These are phyloP conservation scores for Notocelia uddmanniana DNA, from an alignment of 2,888 invertebrate genomes.

Conservation along the genomic window DNA sequence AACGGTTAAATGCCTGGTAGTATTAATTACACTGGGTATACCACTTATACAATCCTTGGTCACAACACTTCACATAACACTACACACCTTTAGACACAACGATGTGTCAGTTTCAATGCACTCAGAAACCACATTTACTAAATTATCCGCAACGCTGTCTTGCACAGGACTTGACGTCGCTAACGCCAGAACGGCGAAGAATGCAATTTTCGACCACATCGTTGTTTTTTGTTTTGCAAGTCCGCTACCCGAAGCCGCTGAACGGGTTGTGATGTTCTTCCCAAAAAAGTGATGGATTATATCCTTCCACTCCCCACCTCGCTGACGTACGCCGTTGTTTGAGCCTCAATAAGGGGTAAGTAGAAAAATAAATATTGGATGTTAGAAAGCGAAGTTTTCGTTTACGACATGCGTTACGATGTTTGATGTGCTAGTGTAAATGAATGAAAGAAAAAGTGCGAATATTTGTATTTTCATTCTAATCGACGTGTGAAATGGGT, in stretches of 20 bases:
- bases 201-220: constrained; percentile 74
- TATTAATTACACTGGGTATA: constrained; percentile 1
- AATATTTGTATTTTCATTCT: constrained; percentile 80
- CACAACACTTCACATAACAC: constrained; percentile 58
- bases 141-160: constrained; percentile 75
- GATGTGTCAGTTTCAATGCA: constrained; percentile 86
- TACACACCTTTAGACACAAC: constrained; percentile 87
- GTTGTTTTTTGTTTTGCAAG: constrained; percentile 53
- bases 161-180: constrained; percentile 74
- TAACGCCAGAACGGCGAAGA: constrained; percentile 73
- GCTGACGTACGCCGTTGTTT: constrained; percentile 75
- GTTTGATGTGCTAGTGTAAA: constrained; percentile 75
- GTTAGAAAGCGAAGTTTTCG: constrained; percentile 83
- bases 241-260: constrained; percentile 64
- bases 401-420: constrained; percentile 70
- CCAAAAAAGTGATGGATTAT: constrained; percentile 81
- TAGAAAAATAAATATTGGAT: constrained; percentile 84
- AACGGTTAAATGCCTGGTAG: background rate
- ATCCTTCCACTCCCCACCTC: constrained; percentile 78
- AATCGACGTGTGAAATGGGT: constrained; percentile 58
- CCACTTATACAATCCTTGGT: constrained; percentile 52
- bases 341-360: constrained; percentile 76
- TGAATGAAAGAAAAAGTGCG: constrained; percentile 84
- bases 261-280: constrained; percentile 79
- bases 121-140: constrained; percentile 80